A percentile compares a stretch with the other conserved stretches of the same genome.
These are phyloP conservation scores for Lithophane ornitopus DNA, from an alignment of 2,888 invertebrate species.

Conservation along the genomic window DNA sequence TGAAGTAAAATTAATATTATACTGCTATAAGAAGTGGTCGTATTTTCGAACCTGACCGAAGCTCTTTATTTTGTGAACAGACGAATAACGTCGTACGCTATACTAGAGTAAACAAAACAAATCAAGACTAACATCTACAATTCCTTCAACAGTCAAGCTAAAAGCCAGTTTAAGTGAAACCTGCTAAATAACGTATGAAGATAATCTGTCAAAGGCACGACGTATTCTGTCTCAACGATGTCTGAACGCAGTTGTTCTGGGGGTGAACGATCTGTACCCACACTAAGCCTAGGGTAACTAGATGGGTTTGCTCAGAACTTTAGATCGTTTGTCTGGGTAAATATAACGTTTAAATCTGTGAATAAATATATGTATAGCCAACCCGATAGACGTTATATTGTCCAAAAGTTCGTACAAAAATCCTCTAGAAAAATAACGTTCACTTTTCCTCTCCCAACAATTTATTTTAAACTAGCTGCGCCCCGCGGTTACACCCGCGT, in stretches of 20 bases:
- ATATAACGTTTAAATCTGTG: background rate
- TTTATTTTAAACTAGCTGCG: no score
- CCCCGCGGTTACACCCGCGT: no score
- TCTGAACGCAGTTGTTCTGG: background rate
- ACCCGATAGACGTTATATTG: no score
- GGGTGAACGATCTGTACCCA: conserved; percentile 19
- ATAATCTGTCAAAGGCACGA: conserved; percentile 18
- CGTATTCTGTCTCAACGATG: background rate
- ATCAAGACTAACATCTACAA: background rate
- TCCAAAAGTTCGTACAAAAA: no score
- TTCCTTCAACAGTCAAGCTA: background rate
- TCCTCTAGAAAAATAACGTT: no score
- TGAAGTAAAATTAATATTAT: no score
- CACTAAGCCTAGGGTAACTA: conserved; percentile 5
- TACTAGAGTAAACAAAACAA: conserved; percentile 9
- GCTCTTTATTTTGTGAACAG: background rate
- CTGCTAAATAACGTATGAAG: conserved; percentile 26
- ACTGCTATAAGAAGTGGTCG: no score
- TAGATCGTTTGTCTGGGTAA: conserved; percentile 23
- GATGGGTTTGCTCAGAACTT: conserved; percentile 7
- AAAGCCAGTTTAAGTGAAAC: background rate
- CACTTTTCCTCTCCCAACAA: no score
- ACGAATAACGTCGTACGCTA: background rate
- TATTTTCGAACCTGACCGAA: no score
- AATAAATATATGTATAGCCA: background rate